Conservation (phyloP, 2,113 vertebrate species). For the Tragelaphus imberbis region DNA sequence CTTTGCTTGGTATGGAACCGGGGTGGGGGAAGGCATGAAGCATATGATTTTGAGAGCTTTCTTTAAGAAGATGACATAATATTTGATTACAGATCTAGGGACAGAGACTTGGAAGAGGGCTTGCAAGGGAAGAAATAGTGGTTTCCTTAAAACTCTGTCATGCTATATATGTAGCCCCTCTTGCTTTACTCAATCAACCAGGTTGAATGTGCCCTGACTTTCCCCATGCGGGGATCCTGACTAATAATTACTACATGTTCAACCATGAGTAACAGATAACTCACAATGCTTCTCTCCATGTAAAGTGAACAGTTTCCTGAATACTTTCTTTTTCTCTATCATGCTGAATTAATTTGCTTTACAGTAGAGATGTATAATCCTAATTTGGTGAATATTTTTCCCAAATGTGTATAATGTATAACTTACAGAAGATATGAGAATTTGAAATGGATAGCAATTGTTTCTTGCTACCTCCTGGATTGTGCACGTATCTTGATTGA, state of each 20-base stretch:
- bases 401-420: not conserved
- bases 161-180: not conserved
- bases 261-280: not conserved
- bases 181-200: not conserved
- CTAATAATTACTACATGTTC: not conserved
- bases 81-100: not conserved
- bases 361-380: not conserved
- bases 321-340: not conserved
- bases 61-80: not conserved
- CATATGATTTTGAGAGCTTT: not conserved
- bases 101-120: not conserved
- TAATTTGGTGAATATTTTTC: not conserved
- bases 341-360: conserved; percentile 23
- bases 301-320: not conserved
- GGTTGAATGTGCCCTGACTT: not conserved
- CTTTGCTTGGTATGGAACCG: not conserved
- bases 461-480: not conserved
- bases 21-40: not conserved
- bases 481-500: not conserved
- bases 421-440: not conserved
- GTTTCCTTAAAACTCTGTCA: not conserved
- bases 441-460: not conserved
- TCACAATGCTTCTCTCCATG: not conserved
- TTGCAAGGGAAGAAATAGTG: not conserved
- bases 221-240: not conserved